Base-by-base conservation (phyloP, 2,888 invertebrate genomes). In the Ptilodon capucinus region DNA sequence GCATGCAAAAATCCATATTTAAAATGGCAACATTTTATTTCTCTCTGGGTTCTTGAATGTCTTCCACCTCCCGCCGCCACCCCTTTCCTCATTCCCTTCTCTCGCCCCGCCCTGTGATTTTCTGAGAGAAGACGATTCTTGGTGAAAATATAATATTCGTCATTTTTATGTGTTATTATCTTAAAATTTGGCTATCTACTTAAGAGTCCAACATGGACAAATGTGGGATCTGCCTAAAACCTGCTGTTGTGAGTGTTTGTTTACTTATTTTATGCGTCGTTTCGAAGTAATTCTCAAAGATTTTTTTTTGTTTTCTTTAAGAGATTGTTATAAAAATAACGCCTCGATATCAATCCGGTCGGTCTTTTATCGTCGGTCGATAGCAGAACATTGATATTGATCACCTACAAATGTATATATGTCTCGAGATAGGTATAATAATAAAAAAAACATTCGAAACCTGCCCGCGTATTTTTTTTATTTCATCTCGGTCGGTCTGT, bases 381-480 rank as follows among this genome's bases (percentile, higher is more conserved):
- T 52, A 45, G 13, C 23, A 39, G 36, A 53, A 50, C 39, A 45
- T 40, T 53, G 51, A 46, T 51, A 52, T 58, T 51, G 48, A 64
- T 60, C 47, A 44, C 57, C 48, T 54, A 46, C 48, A 58, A 46
- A 48, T 49, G 42, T 46, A 55, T 54, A 53, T 48, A 52, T 53
- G 48, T 51, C 60, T 54, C 50, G 56, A 54, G 49, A 36, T 55
- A 54, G 53, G 64, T 59, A 64, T 62, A 68, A 69, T 71, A 69
- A 76, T 76, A 78, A 82, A 86, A 81, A 81, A 80, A 78, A 65
- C 77, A 80, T 84, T 83, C 81, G 81, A 86, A 89, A 89, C 88
- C 86, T 82, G 88, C 88, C 86, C 85, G 89, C 86, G 80, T 81
- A 83, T 86, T 87, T 89, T 90, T 86, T 86, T 86, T 84, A 79